Evolutionary conservation across 1,140 invertebrate species (phyloP).

Genomic region (Orchesella cincta): DNA sequence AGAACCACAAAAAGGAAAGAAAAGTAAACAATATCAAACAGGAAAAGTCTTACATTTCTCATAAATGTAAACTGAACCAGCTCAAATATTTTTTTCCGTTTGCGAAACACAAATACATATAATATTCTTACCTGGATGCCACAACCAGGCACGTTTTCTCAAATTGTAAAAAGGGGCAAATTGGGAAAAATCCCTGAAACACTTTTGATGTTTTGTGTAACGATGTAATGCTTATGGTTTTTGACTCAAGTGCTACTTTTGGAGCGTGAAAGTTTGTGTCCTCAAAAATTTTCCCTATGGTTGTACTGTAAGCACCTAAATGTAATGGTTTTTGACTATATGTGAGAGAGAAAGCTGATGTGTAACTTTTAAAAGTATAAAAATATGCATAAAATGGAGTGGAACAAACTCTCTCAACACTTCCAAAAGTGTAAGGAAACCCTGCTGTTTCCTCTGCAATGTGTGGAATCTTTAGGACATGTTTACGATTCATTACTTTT

Average conservation of each 20-base stretch:
- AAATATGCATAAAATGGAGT: background rate
- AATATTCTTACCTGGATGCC: too few relatives aligned
- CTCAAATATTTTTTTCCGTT: too few relatives aligned
- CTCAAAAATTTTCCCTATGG: too few relatives aligned
- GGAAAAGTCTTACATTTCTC: background rate
- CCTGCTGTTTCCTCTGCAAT: background rate
- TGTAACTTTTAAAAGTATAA: background rate
- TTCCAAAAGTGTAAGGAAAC: background rate
- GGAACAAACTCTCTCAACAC: background rate
- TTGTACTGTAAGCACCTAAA: background rate
- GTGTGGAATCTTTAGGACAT: background rate
- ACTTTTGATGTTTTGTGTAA: too few relatives aligned
- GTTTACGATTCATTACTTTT: constrained; percentile 16
- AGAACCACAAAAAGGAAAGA: background rate
- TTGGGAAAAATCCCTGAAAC: too few relatives aligned
- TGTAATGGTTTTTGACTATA: background rate
- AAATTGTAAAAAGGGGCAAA: too few relatives aligned
- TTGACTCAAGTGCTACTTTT: too few relatives aligned
- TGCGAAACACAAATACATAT: too few relatives aligned
- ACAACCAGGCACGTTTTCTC: too few relatives aligned
- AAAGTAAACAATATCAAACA: background rate
- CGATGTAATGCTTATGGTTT: too few relatives aligned
- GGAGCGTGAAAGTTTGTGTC: too few relatives aligned
- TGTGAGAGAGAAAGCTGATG: background rate
- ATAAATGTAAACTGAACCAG: background rate